Percentiles rank a stretch among this genome's conserved stretches.
Conservation (phyloP, 2,113 vertebrate species). For the Thermophis baileyi region DNA sequence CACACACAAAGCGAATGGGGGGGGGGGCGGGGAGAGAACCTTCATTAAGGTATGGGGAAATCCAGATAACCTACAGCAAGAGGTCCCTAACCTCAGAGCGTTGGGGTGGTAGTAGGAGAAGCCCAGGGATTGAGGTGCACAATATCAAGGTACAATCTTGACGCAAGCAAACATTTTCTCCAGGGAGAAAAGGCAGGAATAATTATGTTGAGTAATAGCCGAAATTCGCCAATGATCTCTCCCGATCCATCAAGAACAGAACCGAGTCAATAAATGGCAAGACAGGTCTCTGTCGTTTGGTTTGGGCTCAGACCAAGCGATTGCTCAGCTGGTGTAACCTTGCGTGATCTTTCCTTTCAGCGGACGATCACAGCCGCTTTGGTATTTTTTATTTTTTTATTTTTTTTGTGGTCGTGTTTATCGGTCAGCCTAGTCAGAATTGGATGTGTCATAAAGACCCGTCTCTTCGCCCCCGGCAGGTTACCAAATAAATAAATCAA, state of each 20-base stretch:
- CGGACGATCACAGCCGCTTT: background rate
- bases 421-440: background rate
- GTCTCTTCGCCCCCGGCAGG: accelerated
- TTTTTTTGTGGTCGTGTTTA: background rate
- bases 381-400: background rate
- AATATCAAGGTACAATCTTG: background rate
- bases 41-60: background rate
- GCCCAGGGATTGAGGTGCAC: no score
- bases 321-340: background rate
- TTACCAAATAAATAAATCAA: background rate
- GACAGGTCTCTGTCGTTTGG: background rate
- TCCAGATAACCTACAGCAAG: background rate
- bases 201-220: background rate
- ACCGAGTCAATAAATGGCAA: background rate
- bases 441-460: background rate
- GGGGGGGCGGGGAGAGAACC: no score
- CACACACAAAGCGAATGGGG: background rate
- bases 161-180: background rate
- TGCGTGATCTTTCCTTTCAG: background rate
- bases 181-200: background rate
- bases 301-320: background rate
- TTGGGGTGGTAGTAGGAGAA: background rate
- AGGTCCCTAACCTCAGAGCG: background rate
- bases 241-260: background rate
- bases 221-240: background rate